Base-by-base conservation (phyloP, 2,113 vertebrate species). In the Myrmophylax atrothorax region DNA sequence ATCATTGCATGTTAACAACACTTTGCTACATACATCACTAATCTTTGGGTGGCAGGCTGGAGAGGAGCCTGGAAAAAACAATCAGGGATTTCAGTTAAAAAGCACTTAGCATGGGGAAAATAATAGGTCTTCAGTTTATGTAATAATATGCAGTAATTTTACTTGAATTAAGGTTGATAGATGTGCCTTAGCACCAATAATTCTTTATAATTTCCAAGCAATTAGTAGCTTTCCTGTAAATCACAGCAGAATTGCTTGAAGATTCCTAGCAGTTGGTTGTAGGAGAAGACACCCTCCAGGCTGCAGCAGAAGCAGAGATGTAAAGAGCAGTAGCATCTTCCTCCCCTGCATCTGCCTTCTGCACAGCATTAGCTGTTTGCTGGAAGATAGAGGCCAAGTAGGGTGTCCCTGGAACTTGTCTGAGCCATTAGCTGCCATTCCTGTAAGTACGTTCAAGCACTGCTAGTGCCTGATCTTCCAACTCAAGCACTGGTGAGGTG, bases 1-100 rank as follows among this genome's bases (percentile, higher is more conserved):
- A 63, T 63, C 0, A 0, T 29, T 86, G 42, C 28, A 31, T 37
- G 64, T 70, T 87, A 90, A 72, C 44, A 59, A 26, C 56, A 72
- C 49, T 22, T 78, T 75, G 37, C 49, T 90, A 29, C 33, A 74
- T 74, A 68, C 63, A 52, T 84, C 6, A 15, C 68, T 78, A 53
- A 69, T 63, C 91, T 83, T 87, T 82, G 77, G 73, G 73, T 77
- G 40, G 37, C 0, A 6, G 53, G 66, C 56, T 95, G 88, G 92
- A 93, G 66, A 86, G 19, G 8, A 37, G 40, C 76, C 90, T 93
- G 88, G 90, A 92, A 93, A 96, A 91, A 93, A n/a, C 20, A 74
- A 60, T 56, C 76, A 82, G 31, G 67, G 49, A 79, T 93, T 84
- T 95, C 37, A 94, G 60, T 91, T 75, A 86, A 86, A 62, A 93